These are phyloP conservation scores for Pteronotus mesoamericanus DNA, from an alignment of 2,797 vertebrate genomes.

Conservation along the genomic window DNA sequence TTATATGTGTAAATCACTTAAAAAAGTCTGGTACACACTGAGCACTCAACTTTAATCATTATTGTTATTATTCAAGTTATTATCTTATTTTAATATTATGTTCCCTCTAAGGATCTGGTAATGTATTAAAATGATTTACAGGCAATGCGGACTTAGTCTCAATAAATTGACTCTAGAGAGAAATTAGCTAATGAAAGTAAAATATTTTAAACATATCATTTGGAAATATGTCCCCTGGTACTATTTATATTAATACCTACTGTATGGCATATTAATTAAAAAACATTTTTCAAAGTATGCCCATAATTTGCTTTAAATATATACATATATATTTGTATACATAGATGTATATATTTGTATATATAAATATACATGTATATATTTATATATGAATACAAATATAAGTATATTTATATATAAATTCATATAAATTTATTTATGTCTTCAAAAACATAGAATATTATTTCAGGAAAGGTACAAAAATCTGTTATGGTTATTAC, in stretches of 20 bases:
- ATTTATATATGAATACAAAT: neutral
- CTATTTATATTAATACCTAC: neutral
- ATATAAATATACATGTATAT: neutral
- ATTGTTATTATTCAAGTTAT: neutral
- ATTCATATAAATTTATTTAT: neutral
- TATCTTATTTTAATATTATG: constrained; percentile 1
- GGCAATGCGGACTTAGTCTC: constrained; percentile 9
- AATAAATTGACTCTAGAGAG: neutral
- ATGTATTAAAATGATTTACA: neutral
- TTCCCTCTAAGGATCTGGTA: neutral
- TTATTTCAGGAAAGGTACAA: neutral
- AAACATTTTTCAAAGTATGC: neutral
- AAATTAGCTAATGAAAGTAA: neutral
- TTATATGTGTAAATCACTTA: neutral
- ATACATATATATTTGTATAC: neutral
- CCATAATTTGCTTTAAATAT: neutral
- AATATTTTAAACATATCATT: constrained; percentile 2
- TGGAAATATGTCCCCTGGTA: neutral
- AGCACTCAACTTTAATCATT: neutral
- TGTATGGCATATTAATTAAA: neutral
- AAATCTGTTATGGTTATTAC: neutral
- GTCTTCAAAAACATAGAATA: neutral
- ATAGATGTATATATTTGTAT: neutral
- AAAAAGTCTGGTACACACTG: neutral
- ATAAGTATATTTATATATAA: no score